phyloP scores from a whole-genome alignment of 53 echinoderm and acorn worm genomes.

The Holothuria leucospilota region DNA sequence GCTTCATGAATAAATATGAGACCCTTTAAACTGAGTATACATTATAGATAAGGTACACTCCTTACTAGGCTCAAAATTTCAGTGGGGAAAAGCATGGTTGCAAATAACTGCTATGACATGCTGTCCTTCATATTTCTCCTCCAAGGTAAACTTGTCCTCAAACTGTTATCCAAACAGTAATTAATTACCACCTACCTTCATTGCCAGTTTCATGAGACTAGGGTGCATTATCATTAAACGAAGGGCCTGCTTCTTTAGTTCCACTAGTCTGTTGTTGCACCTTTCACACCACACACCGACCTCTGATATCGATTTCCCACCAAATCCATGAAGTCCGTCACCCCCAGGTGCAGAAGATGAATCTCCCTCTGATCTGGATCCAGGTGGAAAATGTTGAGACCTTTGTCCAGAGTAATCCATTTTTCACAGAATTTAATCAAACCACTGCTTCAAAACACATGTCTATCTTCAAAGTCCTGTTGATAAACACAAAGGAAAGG shows the following conservation, averaged over 20 bases:
- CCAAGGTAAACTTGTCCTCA: background rate
- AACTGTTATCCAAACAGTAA: background rate
- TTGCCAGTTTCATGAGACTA: constrained; percentile 82
- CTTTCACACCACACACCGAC: constrained; percentile 97
- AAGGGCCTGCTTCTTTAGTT: constrained; percentile 95
- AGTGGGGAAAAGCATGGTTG: no score
- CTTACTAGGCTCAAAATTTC: no score
- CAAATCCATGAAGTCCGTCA: background rate
- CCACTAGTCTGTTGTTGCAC: constrained; percentile 95
- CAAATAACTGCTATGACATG: no score
- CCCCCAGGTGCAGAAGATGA: background rate
- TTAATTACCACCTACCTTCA: constrained; percentile 80
- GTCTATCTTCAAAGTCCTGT: no score
- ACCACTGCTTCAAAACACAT: no score
- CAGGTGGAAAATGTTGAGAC: background rate
- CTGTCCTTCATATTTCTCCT: no score
- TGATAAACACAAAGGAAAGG: no score
- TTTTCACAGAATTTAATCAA: constrained; percentile 2
- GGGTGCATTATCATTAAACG: constrained; percentile 97
- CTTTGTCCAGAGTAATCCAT: constrained; percentile 43
- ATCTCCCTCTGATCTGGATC: constrained; percentile 4
- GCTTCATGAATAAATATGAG: no score
- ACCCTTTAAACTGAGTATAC: no score
- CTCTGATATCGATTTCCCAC: constrained; percentile 27
- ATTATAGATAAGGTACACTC: no score